phyloP scores from a whole-genome alignment of 1,140 invertebrate species.

The Drosophila sproati region DNA sequence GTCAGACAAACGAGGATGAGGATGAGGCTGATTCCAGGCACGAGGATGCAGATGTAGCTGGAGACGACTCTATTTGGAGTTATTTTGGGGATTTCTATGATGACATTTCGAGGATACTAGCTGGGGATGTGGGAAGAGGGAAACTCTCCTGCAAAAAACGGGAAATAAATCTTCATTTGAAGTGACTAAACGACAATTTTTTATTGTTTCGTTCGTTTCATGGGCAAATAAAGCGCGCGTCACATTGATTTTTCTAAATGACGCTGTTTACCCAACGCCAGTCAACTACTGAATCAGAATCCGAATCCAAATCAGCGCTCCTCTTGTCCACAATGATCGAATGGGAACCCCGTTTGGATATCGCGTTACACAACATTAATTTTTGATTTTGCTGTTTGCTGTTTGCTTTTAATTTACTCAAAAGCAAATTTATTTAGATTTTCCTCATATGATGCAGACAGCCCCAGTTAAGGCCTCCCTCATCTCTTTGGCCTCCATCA shows the following conservation, averaged over 20 bases:
- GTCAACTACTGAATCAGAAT: conserved; percentile 24
- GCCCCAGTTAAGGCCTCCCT: conserved; percentile 19
- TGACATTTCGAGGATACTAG: conserved; percentile 2
- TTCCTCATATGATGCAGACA: conserved; percentile 30
- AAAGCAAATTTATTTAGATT: conserved; percentile 69
- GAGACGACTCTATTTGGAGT: conserved; percentile 62
- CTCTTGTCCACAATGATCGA: conserved; percentile 35
- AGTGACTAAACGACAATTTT: conserved; percentile 71
- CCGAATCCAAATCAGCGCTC: conserved; percentile 12
- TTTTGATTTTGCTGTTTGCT: conserved; percentile 79
- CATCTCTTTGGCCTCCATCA: neutral
- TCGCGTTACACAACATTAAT: conserved; percentile 68
- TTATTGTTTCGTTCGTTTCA: conserved; percentile 32
- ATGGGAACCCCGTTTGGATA: conserved; percentile 34
- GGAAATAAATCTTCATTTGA: conserved; percentile 55
- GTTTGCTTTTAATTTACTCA: conserved; percentile 78
- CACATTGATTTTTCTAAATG: conserved; percentile 71
- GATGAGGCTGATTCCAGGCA: neutral
- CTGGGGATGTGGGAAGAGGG: neutral
- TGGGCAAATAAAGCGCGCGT: conserved; percentile 44
- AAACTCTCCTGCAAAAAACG: conserved; percentile 1
- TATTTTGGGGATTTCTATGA: conserved; percentile 44
- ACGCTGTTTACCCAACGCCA: conserved; percentile 52
- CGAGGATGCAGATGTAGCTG: conserved; percentile 41
- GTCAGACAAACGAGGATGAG: conserved; percentile 52